Evolutionary conservation across 2,113 vertebrate species (phyloP).

Genomic region (Hippocampus zosterae): DNA sequence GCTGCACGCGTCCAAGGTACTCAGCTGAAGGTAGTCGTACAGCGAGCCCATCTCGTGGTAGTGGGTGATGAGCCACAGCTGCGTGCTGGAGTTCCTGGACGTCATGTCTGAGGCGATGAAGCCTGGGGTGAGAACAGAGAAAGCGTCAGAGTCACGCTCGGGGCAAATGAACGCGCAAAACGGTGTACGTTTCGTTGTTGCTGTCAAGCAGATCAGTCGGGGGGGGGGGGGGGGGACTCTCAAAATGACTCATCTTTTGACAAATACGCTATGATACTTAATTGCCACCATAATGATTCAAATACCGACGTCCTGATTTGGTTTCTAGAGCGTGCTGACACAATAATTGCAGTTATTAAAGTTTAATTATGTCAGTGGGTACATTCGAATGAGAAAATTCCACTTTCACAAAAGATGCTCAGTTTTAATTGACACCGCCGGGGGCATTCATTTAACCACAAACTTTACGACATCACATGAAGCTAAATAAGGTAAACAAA

Average conservation of each 20-base stretch:
- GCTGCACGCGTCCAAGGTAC: slow-evolving; percentile 84
- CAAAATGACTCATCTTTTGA: not conserved
- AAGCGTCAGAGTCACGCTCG: not conserved
- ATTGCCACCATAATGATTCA: no score
- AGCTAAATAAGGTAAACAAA: no score
- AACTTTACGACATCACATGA: no score
- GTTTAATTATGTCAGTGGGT: not conserved
- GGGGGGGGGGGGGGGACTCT: not conserved
- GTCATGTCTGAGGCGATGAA: slow-evolving; percentile 99
- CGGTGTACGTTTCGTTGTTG: not conserved
- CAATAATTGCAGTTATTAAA: not conserved
- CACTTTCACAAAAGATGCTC: no score
- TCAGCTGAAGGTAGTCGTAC: slow-evolving; percentile 95
- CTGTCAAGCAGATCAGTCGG: not conserved
- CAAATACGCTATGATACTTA: not conserved
- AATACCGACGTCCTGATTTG: no score
- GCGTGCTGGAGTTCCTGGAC: slow-evolving; percentile 96
- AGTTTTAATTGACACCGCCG: no score
- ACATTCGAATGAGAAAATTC: not conserved
- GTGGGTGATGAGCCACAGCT: slow-evolving; percentile 97
- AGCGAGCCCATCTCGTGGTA: slow-evolving; percentile 96
- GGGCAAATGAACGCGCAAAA: not conserved
- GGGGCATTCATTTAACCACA: no score
- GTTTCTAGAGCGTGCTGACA: not conserved
- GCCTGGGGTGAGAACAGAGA: slow-evolving; percentile 54